Base-by-base conservation (phyloP, 2,797 vertebrate species). In the Sebastes vulpes region DNA sequence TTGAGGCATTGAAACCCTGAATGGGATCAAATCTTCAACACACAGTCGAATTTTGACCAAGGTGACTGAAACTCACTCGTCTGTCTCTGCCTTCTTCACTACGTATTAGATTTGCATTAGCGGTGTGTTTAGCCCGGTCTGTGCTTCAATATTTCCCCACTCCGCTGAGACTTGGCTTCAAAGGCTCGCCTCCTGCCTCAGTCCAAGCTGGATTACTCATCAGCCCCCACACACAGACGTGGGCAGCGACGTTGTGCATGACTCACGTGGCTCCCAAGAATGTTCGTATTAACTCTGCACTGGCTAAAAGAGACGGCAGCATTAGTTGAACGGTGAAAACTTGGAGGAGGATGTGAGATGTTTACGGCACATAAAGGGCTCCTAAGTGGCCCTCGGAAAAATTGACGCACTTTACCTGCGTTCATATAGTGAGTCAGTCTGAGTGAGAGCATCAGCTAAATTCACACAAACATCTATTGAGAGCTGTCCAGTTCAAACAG, bases 151-250 rank as follows among this genome's bases (percentile, higher is more conserved):
- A 64, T 89, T 77, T 72, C 75, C 70, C 60, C 38, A 25, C 69
- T 81, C 48, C 0, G 1, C 72, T 52, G 77, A 75, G 85, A 85
- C 38, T 71, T 38, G 32, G 69, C 81, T 83, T 87, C 68, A 83
- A 82, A 89, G 52, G 9, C 83, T 86, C 6, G 20, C 65, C 75
- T 89, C 72, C 79, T 81, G 82, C 80, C 53, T 90, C 32, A 63
- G 85, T 82, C 89, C 84, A 72, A 70, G 75, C 79, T 67, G 78
- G 85, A 92, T 93, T 92, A 93, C 85, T 93, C 91, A 91, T 90
- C 79, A 74, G 72, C 66, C 73, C 81, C 50, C 58, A 74, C 67
- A 77, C 79, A 76, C 67, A 81, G 77, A 86, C 75, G 86, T 86
- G 85, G 88, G 89, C 73, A 65, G 82, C 53, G 5, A 61, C 56